A percentile compares a stretch with the other conserved stretches of the same genome.
phyloP scores from a whole-genome alignment of 2,797 vertebrate genomes.

The Anas acuta region DNA sequence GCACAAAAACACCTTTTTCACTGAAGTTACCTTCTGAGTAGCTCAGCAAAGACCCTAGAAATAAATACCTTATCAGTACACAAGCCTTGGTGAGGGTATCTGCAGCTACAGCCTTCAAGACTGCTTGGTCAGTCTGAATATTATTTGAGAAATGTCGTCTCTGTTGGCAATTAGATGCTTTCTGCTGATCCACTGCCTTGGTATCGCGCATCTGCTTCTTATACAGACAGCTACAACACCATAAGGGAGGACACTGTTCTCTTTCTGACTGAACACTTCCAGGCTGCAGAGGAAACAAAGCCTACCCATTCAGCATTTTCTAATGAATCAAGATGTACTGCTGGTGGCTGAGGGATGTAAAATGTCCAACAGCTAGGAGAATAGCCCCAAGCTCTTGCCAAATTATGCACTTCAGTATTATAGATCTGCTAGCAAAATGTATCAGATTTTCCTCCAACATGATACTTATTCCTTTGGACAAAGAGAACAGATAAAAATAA shows the following conservation, averaged over 20 bases:
- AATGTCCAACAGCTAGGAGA: conserved; percentile 21
- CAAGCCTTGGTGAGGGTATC: not conserved
- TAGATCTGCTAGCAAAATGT: conserved; percentile 55
- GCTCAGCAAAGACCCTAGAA: not conserved
- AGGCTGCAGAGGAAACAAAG: conserved; percentile 38
- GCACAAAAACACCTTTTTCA: not conserved
- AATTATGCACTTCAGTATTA: conserved; percentile 49
- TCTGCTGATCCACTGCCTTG: not conserved
- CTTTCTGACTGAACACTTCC: not conserved
- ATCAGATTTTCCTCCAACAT: not conserved
- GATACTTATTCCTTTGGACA: conserved; percentile 44
- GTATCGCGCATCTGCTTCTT: not conserved
- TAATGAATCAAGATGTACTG: conserved; percentile 39
- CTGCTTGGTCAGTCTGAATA: not conserved
- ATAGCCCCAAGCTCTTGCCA: conserved; percentile 56
- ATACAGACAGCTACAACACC: not conserved
- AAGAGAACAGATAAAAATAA: conserved; percentile 28
- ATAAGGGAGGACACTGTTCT: not conserved
- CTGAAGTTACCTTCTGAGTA: not conserved
- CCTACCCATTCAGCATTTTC: not conserved
- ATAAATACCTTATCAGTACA: not conserved
- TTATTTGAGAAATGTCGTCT: not conserved
- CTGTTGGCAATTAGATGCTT: not conserved
- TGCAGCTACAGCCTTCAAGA: not conserved
- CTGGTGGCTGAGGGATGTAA: conserved; percentile 40